A percentile compares a stretch with the other conserved stretches of the same genome.
phyloP scores from a whole-genome alignment of 2,797 vertebrate species.

The Odontamblyopus lacepedii region DNA sequence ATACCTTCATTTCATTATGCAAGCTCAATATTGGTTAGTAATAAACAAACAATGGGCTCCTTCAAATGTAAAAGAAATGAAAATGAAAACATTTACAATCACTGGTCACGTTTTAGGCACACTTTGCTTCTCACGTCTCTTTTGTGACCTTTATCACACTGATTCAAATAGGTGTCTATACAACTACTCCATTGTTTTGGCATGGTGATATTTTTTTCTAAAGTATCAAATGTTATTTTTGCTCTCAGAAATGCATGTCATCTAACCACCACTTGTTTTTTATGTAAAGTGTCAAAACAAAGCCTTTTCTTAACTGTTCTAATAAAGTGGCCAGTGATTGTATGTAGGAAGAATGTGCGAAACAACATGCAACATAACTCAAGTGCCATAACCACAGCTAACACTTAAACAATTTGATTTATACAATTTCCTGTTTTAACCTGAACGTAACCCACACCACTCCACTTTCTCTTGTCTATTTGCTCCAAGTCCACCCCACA shows the following conservation, averaged over 20 bases:
- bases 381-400: conserved; percentile 11
- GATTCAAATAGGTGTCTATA: neutral
- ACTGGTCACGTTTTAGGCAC: neutral
- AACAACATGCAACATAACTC: conserved; percentile 12
- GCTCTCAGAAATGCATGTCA: no score
- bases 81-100: neutral
- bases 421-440: conserved; percentile 36
- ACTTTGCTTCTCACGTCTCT: neutral
- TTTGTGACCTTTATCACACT: neutral
- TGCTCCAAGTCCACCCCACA: conserved; percentile 43
- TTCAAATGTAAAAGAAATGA: conserved; percentile 39
- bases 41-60: conserved; percentile 37
- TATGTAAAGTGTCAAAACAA: neutral
- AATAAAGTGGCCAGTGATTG: neutral
- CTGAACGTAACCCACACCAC: conserved; percentile 37
- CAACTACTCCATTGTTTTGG: neutral
- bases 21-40: conserved; percentile 37
- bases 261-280: no score
- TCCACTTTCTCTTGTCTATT: conserved; percentile 27
- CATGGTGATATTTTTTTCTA: no score
- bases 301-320: neutral
- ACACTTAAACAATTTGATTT: conserved; percentile 29
- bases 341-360: neutral
- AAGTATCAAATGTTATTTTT: no score
- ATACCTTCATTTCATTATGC: conserved; percentile 75